These are phyloP conservation scores for Trematocara nigrifrons DNA, from an alignment of 2,113 vertebrate genomes.

Conservation along the genomic window DNA sequence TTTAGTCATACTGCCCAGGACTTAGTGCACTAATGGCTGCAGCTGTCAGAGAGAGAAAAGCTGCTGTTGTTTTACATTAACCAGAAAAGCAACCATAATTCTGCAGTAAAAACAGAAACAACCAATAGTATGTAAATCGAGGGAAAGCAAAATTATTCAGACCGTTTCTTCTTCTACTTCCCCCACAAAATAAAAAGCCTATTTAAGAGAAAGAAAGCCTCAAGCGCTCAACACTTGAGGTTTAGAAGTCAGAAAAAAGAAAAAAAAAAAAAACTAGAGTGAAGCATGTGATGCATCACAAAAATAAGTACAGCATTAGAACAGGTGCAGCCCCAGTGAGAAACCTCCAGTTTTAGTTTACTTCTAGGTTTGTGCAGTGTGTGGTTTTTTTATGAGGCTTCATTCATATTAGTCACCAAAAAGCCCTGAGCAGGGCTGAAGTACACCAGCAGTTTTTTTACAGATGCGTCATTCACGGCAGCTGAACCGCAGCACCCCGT, in stretches of 20 bases:
- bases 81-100: background rate
- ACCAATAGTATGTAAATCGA: background rate
- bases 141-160: background rate
- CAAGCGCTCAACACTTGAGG: background rate
- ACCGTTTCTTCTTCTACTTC: background rate
- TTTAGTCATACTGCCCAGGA: background rate
- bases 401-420: constrained; percentile 10
- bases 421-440: background rate
- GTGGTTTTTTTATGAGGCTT: background rate
- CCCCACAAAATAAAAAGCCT: background rate
- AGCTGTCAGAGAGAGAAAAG: background rate
- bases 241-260: background rate
- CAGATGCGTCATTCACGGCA: background rate
- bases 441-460: background rate
- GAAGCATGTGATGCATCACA: background rate
- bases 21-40: background rate
- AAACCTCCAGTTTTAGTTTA: background rate
- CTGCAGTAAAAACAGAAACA: background rate
- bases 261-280: accelerated
- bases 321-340: constrained; percentile 1
- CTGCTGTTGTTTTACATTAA: background rate
- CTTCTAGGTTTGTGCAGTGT: background rate
- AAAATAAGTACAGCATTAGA: background rate
- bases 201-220: background rate
- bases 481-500: background rate